A percentile compares a stretch with the other conserved stretches of the same genome.
Evolutionary conservation across 2,113 vertebrate genomes (phyloP).

Genomic region (Aspiorhynchus laticeps): DNA sequence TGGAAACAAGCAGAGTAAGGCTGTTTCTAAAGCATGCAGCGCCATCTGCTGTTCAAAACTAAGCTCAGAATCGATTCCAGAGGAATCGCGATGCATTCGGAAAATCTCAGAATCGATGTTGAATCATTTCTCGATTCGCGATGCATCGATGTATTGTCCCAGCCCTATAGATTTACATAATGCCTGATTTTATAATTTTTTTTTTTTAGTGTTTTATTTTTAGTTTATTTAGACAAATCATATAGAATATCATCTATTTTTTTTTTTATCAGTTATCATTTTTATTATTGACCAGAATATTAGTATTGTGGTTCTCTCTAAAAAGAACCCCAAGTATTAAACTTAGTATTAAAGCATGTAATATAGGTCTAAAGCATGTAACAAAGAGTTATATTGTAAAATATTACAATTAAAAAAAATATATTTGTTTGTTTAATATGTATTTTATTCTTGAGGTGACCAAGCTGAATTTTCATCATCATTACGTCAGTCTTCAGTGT

Average conservation of each 20-base stretch:
- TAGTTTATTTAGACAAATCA: background rate
- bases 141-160: too few species aligned
- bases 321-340: background rate
- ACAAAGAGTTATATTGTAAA: background rate
- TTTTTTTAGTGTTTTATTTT: background rate
- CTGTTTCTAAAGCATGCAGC: too few species aligned
- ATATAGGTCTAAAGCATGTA: background rate
- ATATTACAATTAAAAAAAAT: background rate
- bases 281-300: background rate
- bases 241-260: background rate
- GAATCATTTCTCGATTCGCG: too few species aligned
- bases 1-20: too few species aligned
- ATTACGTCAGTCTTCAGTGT: background rate
- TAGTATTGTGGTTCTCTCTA: background rate
- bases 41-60: too few species aligned
- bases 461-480: background rate
- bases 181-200: too few species aligned
- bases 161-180: too few species aligned
- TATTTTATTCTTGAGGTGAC: background rate
- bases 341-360: background rate
- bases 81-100: too few species aligned
- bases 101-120: too few species aligned
- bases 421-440: background rate
- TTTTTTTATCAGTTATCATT: background rate
- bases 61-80: too few species aligned